Conservation (phyloP, 2,113 vertebrate genomes). For the Apodemus speciosus region DNA sequence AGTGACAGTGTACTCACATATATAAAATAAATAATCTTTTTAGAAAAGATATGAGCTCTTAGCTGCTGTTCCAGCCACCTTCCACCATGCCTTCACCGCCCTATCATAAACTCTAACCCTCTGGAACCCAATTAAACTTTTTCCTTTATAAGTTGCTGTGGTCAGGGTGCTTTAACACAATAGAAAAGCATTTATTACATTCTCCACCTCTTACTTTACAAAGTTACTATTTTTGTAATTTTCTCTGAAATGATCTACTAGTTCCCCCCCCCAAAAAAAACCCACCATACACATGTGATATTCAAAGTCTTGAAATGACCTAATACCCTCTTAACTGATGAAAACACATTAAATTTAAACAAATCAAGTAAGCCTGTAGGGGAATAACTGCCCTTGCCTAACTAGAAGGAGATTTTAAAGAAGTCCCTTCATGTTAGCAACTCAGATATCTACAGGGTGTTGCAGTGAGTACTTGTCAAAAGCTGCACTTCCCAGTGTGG, state of each 20-base stretch:
- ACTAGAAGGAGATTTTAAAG: not conserved
- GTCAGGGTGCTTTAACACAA: not conserved
- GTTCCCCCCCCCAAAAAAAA: not conserved
- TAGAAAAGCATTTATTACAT: not conserved
- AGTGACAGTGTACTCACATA: too few species aligned
- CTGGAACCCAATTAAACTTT: not conserved
- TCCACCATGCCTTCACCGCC: not conserved
- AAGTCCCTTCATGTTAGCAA: not conserved
- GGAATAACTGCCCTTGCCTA: not conserved
- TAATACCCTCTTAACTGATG: not conserved
- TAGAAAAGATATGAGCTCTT: too few species aligned
- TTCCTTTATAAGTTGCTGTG: not conserved
- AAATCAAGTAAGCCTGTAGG: not conserved
- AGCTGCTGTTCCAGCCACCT: not conserved
- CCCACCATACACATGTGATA: not conserved
- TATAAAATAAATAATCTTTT: too few species aligned
- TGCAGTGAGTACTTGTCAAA: constrained; percentile 21
- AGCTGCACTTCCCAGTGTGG: constrained; percentile 2
- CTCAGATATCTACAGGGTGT: constrained; percentile 18
- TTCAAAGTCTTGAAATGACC: constrained; percentile 30
- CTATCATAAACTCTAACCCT: not conserved
- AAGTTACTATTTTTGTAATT: constrained; percentile 43
- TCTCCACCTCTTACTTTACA: constrained; percentile 48
- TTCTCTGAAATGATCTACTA: constrained; percentile 31
- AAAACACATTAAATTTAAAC: constrained; percentile 23